phyloP scores from a whole-genome alignment of 2,113 vertebrate genomes.

The Neotoma lepida region DNA sequence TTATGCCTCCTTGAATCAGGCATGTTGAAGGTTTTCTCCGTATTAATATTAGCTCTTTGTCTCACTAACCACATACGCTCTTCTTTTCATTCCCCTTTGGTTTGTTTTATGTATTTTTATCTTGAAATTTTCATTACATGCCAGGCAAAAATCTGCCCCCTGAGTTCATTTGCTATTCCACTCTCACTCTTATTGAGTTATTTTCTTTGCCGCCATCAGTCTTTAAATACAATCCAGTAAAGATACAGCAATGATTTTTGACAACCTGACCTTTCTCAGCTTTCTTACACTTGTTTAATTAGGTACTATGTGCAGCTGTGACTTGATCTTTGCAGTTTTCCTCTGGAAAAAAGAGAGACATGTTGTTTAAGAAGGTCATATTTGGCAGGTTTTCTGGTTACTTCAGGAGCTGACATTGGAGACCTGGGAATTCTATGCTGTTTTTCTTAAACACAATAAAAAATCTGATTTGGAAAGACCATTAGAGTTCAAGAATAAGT shows the following conservation, averaged over 20 bases:
- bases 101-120: conserved; percentile 73
- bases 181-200: conserved; percentile 87
- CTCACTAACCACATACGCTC: conserved; percentile 60
- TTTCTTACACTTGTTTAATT: conserved; percentile 91
- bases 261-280: conserved; percentile 88
- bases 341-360: conserved; percentile 79
- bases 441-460: conserved; percentile 77
- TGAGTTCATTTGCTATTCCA: conserved; percentile 84
- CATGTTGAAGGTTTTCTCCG: conserved; percentile 31
- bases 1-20: conserved; percentile 69
- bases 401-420: conserved; percentile 75
- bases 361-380: conserved; percentile 86
- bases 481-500: conserved; percentile 68
- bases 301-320: conserved; percentile 84
- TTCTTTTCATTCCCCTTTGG: conserved; percentile 75
- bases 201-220: conserved; percentile 86
- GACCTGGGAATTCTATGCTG: conserved; percentile 63
- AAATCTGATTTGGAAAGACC: conserved; percentile 61
- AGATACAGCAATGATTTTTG: conserved; percentile 89
- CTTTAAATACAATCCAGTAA: conserved; percentile 87
- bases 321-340: conserved; percentile 87
- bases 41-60: conserved; percentile 69
- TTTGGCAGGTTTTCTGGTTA: conserved; percentile 84
- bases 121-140: conserved; percentile 67
- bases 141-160: conserved; percentile 66